Conservation (phyloP, 2,888 invertebrate genomes). For the Drosophila birchii region DNA sequence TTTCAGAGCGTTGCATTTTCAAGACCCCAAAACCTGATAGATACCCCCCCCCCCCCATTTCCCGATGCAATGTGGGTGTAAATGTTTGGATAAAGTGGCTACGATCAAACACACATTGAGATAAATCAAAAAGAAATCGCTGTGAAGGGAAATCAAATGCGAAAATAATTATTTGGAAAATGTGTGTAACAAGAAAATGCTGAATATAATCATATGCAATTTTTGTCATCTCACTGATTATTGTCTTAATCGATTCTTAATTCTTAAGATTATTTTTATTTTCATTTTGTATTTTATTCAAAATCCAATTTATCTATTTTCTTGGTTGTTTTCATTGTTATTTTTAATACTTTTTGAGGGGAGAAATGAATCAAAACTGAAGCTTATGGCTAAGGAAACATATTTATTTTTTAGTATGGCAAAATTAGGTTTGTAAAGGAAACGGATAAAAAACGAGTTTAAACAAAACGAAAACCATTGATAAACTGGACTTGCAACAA, state of each 20-base stretch:
- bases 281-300: constrained; percentile 1
- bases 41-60: background rate
- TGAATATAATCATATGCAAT: constrained; percentile 82
- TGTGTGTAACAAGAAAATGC: constrained; percentile 72
- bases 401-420: constrained; percentile 59
- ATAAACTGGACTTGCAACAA: constrained; percentile 66
- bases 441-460: constrained; percentile 41
- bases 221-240: constrained; percentile 68
- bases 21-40: constrained; percentile 4
- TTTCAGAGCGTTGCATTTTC: constrained; percentile 69
- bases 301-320: constrained; percentile 42
- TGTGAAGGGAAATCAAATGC: constrained; percentile 21
- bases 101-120: constrained; percentile 4
- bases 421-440: constrained; percentile 52
- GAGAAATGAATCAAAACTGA: constrained; percentile 61
- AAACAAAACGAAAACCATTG: constrained; percentile 39
- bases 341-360: constrained; percentile 17
- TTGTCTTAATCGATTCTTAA: constrained; percentile 52
- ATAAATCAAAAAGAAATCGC: constrained; percentile 27
- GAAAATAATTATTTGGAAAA: constrained; percentile 31
- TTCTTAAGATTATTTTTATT: constrained; percentile 43
- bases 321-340: constrained; percentile 26
- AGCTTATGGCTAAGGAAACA: constrained; percentile 70
- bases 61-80: constrained; percentile 7
- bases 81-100: background rate